Conservation (phyloP, 2,797 vertebrate species). For the Salarias fasciatus region DNA sequence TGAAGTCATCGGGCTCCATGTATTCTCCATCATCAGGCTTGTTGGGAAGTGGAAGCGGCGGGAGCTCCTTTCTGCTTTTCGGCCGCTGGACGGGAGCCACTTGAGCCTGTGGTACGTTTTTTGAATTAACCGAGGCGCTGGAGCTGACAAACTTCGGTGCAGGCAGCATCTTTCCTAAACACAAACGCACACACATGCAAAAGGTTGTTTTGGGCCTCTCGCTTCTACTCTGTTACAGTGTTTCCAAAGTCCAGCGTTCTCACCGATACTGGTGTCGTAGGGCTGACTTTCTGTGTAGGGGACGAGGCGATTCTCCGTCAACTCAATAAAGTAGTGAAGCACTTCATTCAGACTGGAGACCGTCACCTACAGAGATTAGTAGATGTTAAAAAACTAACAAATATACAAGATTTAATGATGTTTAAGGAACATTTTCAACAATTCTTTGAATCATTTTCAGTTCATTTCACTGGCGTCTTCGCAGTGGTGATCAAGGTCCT, state of each 20-base stretch:
- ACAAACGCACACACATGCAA: neutral
- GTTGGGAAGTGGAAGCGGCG: neutral
- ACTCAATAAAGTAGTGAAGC: slow-evolving; percentile 63
- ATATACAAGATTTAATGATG: too few relatives aligned
- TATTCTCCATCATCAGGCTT: slow-evolving; percentile 45
- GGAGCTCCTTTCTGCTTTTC: neutral
- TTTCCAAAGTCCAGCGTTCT: slow-evolving; percentile 26
- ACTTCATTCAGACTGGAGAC: slow-evolving; percentile 61
- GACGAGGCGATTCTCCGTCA: slow-evolving; percentile 54
- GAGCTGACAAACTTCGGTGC: slow-evolving; percentile 12
- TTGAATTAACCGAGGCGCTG: neutral
- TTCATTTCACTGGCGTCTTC: too few relatives aligned
- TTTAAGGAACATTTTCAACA: too few relatives aligned
- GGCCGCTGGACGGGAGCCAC: slow-evolving; percentile 49
- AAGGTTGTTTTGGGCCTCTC: neutral
- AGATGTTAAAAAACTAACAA: too few relatives aligned
- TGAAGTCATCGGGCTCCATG: slow-evolving; percentile 25
- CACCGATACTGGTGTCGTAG: slow-evolving; percentile 70
- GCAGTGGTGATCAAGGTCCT: too few relatives aligned
- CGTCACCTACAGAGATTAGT: too few relatives aligned
- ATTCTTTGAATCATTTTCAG: too few relatives aligned
- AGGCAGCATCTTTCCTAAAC: slow-evolving; percentile 40
- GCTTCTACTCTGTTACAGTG: too few relatives aligned
- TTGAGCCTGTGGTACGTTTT: slow-evolving; percentile 39
- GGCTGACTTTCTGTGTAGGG: slow-evolving; percentile 55